A percentile compares a stretch with the other conserved stretches of the same genome.
These are phyloP conservation scores for Eupithecia centaureata DNA, from an alignment of 2,888 invertebrate species.

Conservation along the genomic window DNA sequence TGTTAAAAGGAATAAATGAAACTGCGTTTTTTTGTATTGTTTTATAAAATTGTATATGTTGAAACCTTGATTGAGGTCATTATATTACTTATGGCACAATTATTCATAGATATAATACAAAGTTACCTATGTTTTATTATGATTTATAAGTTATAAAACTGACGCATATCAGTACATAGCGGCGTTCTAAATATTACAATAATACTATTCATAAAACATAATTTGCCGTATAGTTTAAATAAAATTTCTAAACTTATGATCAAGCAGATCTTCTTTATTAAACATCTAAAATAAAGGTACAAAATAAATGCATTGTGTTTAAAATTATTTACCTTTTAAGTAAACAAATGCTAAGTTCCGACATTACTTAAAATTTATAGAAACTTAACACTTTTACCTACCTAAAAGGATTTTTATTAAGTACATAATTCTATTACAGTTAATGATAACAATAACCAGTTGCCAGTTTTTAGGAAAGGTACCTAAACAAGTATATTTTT, in stretches of 20 bases:
- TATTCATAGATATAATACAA: neutral
- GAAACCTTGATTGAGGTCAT: neutral
- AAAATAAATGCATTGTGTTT: constrained; percentile 8
- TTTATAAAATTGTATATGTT: no score
- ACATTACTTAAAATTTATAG: constrained; percentile 28
- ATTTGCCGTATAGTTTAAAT: no score
- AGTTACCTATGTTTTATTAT: neutral
- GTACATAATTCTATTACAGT: neutral
- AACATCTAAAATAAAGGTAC: neutral
- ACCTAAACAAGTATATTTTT: neutral
- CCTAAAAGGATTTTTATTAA: neutral
- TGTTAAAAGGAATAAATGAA: neutral
- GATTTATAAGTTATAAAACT: neutral
- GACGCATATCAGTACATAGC: neutral
- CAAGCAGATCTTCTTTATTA: neutral
- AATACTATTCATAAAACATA: neutral
- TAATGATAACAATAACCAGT: constrained; percentile 2
- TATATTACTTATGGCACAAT: neutral
- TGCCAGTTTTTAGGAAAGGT: constrained; percentile 1
- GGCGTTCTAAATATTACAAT: neutral
- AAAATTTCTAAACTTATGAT: no score
- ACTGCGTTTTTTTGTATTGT: neutral
- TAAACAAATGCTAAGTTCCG: neutral
- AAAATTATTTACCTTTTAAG: constrained; percentile 10
- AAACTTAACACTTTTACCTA: constrained; percentile 10